Base-by-base conservation (phyloP, 2,797 vertebrate species). In the Poecilia gillii region DNA sequence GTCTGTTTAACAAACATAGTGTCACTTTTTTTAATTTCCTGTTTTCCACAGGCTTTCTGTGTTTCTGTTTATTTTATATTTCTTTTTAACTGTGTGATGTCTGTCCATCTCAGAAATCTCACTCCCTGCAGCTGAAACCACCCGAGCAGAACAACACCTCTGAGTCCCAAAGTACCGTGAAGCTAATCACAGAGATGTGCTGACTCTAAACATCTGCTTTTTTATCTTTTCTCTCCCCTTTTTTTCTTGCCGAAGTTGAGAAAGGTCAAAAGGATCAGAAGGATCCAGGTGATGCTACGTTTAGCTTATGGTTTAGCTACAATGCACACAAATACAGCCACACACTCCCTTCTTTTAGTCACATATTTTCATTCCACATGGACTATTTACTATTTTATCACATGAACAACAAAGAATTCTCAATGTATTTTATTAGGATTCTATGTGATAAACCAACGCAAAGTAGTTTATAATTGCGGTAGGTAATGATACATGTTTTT, bases 281-380 rank as follows among this genome's bases (percentile, higher is more conserved):
- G 98, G 99, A 99, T 75, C 97, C 99, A 99, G 99, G 99, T 99
- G 99, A 99, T 99, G 96, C 95, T 96, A 95, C 97, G 96, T 98
- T 97, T 94, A 94, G 95, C 90, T 97, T 97, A 96, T 97, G 95
- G 96, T 95, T 95, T 96, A 90, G 93, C 79, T 85, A 84, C 85
- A 86, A 62, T 49, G 70, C 84, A 92, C 85, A 83, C 82, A 86
- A 79, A 85, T 28, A 79, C 45, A 84, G 68, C 82, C 53, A 82
- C 68, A 81, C 53, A 84, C 25, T 81, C 33, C 47, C 81, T 46
- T 28, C 53, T 83, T 70, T 72, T 43, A 71, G 25, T 45, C 68
- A 71, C 23, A 70, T 46, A 45, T 72, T 46, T 72, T 46, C 43
- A 18, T 46, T 16, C 12, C 43, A 72, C 3, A 28, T 16, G 43